A percentile compares a stretch with the other conserved stretches of the same genome.
Evolutionary conservation across 2,797 vertebrate species (phyloP).

Genomic region (Heterohyrax brucei): DNA sequence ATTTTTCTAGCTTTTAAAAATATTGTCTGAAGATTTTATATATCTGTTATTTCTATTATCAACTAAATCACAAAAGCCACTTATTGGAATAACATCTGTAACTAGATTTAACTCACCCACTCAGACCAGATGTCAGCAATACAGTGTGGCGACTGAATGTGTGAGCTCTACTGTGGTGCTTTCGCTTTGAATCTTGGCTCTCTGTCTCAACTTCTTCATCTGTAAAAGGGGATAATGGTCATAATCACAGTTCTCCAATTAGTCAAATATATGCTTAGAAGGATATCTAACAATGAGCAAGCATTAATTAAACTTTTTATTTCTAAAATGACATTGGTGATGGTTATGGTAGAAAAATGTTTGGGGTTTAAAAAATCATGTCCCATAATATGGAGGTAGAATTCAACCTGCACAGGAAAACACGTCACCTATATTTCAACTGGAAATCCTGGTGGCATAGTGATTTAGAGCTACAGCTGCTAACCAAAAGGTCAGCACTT

Average conservation of each 20-base stretch:
- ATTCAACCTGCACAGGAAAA: not conserved
- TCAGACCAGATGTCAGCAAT: not conserved
- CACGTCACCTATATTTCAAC: too few relatives aligned
- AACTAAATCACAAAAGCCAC: not conserved
- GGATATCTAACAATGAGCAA: not conserved
- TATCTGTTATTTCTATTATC: not conserved
- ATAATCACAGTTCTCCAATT: not conserved
- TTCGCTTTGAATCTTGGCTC: not conserved
- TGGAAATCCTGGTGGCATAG: too few relatives aligned
- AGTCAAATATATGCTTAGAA: not conserved
- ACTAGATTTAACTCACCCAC: not conserved
- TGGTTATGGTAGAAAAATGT: not conserved
- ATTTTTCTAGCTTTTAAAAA: not conserved
- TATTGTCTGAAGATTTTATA: not conserved
- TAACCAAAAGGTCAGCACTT: too few relatives aligned
- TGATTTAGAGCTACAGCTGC: too few relatives aligned
- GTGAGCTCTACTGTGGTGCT: not conserved
- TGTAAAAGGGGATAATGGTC: not conserved
- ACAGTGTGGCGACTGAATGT: too few relatives aligned
- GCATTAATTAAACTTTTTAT: not conserved
- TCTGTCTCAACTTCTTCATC: not conserved
- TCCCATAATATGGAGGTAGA: slow-evolving; percentile 2
- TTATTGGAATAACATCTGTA: not conserved
- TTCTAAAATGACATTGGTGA: not conserved
- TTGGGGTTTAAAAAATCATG: not conserved